These are phyloP conservation scores for Macrobrachium rosenbergii DNA, from an alignment of 1,140 invertebrate genomes.

Conservation along the genomic window DNA sequence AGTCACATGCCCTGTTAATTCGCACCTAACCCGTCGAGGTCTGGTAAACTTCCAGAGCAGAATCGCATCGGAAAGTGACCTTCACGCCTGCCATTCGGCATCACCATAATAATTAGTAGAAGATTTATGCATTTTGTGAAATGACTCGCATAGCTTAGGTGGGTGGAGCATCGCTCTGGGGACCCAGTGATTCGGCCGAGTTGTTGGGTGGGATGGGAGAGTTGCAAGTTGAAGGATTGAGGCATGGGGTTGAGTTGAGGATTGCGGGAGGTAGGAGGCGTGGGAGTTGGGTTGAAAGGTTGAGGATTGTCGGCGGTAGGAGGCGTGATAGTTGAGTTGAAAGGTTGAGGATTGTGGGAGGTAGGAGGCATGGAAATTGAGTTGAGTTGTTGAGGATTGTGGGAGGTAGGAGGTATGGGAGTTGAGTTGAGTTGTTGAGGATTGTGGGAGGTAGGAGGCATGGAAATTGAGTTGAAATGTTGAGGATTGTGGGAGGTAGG, in stretches of 20 bases:
- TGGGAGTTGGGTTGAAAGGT: neutral
- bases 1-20: too few species aligned
- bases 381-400: neutral
- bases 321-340: neutral
- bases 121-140: too few species aligned
- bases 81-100: too few species aligned
- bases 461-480: neutral
- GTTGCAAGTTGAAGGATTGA: too few species aligned
- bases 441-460: neutral
- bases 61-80: too few species aligned
- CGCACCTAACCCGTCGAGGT: too few species aligned
- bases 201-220: too few species aligned
- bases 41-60: too few species aligned
- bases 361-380: neutral
- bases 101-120: too few species aligned
- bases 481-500: neutral
- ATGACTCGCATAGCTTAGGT: too few species aligned
- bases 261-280: neutral
- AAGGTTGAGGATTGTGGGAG: neutral
- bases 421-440: neutral
- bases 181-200: too few species aligned
- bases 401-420: neutral
- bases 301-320: neutral
- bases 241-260: neutral
- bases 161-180: too few species aligned